Evolutionary conservation across 2,888 invertebrate genomes (phyloP), one percentile per base, ranked within the genome.

Genomic region (Phytoseiulus persimilis): DNA sequence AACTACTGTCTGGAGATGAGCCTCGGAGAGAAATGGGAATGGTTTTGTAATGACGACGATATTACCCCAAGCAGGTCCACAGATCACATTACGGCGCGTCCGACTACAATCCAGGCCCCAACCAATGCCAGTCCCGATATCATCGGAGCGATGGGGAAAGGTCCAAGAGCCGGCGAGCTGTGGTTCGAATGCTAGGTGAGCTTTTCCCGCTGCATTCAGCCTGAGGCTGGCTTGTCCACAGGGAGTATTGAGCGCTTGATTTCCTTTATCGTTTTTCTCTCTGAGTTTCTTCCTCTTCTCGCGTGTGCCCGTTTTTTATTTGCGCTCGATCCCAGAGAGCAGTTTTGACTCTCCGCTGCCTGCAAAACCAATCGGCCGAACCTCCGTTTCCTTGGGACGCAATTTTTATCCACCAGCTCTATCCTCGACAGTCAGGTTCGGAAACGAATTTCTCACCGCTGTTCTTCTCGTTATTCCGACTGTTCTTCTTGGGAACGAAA

Each of bases 141-240:
- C 87, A 87, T n/a, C 90, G 91, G 89, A 91, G 91, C 89, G 92
- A 92, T 89, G 91, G 91, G 5, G 92, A 92, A 90, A 90, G 92
- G 89, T 91, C 91, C 39, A 92, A 92, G 90, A 92, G 92, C 90
- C 91, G 92, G 83, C 91, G 92, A 90, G 92, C 92, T 83, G 93
- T 93, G 91, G 92, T 93, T 90, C 91, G 92, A 89, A 92, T 93
- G 92, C 91, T 93, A 28, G 92, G 93, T 93, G 91, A 91, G 91
- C 89, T 32, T 83, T n/a, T 84, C 5, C 11, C 90, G 5, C 14
- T 65, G 65, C 65, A 14, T 23, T 14, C 28, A 18, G 65, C 65
- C 65, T 18, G 9, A 65, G 65, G 65, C 23, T 65, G 65, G 18
- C 65, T 65, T 65, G 2, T 65, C 65, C 65, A 28, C 28, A 2